phyloP scores from a whole-genome alignment of 2,113 vertebrate genomes.

The Rhinoptilus africanus region DNA sequence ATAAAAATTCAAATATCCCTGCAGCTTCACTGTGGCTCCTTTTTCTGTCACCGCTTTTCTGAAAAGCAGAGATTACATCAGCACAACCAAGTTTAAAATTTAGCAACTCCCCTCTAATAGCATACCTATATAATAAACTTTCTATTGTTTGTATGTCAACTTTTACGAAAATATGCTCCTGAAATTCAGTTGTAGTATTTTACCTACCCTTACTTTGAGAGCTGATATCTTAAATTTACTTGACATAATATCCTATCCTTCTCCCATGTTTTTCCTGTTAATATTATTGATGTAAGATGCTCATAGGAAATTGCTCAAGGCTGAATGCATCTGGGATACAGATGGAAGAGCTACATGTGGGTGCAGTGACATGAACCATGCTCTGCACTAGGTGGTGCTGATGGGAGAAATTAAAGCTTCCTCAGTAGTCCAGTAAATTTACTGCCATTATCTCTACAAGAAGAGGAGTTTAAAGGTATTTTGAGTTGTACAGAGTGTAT shows the following conservation, averaged over 20 bases:
- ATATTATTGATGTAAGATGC: not conserved
- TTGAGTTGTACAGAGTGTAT: not conserved
- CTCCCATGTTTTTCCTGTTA: not conserved
- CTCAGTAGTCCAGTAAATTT: not conserved
- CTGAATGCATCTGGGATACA: not conserved
- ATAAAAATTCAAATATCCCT: not conserved
- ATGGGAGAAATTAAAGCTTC: not conserved
- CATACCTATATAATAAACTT: not conserved
- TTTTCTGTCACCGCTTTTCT: not conserved
- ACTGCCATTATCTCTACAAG: not conserved
- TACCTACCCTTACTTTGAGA: not conserved
- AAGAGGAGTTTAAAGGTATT: not conserved
- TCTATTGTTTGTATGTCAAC: not conserved
- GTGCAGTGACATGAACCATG: not conserved
- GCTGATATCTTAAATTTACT: not conserved
- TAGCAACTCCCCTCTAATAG: not conserved
- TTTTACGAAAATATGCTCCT: not conserved
- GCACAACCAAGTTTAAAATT: not conserved
- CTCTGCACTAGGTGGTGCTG: slow-evolving; percentile 41
- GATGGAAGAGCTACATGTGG: not conserved
- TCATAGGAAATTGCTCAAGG: not conserved
- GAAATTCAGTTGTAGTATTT: not conserved
- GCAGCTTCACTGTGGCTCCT: not conserved
- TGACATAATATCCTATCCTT: not conserved
- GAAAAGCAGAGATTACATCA: not conserved